Percentiles rank a stretch among this genome's conserved stretches.
Evolutionary conservation across 2,797 vertebrate species (phyloP).

Genomic region (Alca torda): DNA sequence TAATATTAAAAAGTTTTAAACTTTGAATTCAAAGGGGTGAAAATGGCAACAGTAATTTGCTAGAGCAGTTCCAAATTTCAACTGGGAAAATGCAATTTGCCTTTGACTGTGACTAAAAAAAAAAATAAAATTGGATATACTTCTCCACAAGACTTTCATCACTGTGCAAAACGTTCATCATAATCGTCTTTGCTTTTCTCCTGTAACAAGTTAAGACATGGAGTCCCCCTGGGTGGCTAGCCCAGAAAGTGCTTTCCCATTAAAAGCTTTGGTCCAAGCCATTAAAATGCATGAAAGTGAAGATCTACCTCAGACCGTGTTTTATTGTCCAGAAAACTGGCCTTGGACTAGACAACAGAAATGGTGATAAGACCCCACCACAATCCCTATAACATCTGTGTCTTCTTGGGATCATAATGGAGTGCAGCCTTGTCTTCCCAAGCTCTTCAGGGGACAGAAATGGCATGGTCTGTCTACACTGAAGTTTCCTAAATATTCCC

Average conservation of each 20-base stretch:
- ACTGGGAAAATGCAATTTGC: neutral
- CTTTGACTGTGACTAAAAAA: neutral
- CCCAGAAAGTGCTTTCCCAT: neutral
- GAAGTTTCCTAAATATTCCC: neutral
- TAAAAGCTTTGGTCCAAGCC: neutral
- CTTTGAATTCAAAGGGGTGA: neutral
- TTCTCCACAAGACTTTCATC: neutral
- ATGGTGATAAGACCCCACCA: neutral
- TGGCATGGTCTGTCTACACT: rapidly evolving
- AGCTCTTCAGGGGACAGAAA: neutral
- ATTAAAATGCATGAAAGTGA: neutral
- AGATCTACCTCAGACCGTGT: neutral
- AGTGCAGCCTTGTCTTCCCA: neutral
- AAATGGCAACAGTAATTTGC: neutral
- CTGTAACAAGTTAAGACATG: neutral
- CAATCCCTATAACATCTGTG: neutral
- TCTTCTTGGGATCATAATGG: neutral
- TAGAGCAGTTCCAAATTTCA: neutral
- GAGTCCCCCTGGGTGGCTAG: neutral
- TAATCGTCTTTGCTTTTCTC: neutral
- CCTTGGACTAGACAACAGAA: neutral
- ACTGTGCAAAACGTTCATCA: neutral
- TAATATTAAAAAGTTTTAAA: neutral
- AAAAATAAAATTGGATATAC: neutral
- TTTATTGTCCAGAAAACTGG: neutral